Base-by-base conservation (phyloP, 2,113 vertebrate species). In the Stegostoma tigrinum region DNA sequence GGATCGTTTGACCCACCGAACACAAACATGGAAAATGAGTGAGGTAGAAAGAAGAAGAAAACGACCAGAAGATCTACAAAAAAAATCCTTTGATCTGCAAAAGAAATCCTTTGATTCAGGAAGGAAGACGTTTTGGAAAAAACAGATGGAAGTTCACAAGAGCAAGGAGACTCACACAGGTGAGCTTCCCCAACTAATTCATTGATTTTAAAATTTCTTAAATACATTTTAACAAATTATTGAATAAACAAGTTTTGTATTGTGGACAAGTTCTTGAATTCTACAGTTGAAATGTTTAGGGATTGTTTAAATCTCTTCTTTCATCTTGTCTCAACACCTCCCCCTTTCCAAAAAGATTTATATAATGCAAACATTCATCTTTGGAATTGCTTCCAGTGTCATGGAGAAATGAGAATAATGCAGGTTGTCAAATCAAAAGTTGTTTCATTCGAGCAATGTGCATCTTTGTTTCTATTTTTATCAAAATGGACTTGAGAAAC, bases 101-200 rank as follows among this genome's bases (percentile, higher is more conserved):
- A 97, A 97, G 96, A 97, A 97, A 96, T 87, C 97, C 0, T 97
- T 97, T 96, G 96, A 97, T 96, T 97, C 97, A 23, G 97, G 97
- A 96, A 97, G 96, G 96, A 98, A 97, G n/a, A 96, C 97, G 0
- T 97, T 97, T 91, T 98, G 97, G 96, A 98, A 98, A 96, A 99
- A 97, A 96, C 97, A 97, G 96, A 97, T 97, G 87, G 98, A 98
- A 91, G 95, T 98, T 87, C 98, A 98, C 94, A 98, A 99, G 97
- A 99, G 98, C 97, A 99, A 99, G 96, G 99, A 99, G 97, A 99
- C 99, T 0, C 99, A 99, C 96, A 99, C 99, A 97, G 99, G 99
- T 99, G 96, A 97, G 96, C 34, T 66, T 85, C 67, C 45, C 67
- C 67, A 95, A 45, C 5, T 5, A 61, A 61, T 61, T 66, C 34